Conservation (phyloP, 1,140 invertebrate species). For the Frieseomelitta varia region DNA sequence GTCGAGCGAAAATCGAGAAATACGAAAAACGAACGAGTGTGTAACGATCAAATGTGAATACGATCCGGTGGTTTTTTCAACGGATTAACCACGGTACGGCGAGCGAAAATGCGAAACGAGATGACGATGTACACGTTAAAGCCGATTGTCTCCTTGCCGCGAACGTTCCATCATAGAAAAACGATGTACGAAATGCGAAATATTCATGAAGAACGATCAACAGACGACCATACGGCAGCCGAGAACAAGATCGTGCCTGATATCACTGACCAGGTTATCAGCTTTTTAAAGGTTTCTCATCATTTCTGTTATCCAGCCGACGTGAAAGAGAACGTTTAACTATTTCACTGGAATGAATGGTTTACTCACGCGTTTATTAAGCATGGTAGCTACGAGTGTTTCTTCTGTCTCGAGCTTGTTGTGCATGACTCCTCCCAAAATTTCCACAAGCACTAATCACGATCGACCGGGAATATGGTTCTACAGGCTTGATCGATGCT, state of each 20-base stretch:
- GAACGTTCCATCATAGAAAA: slow-evolving; percentile 80
- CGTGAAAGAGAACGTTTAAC: not conserved
- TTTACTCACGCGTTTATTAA: slow-evolving; percentile 39
- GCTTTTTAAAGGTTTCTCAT: slow-evolving; percentile 86
- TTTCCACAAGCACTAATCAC: slow-evolving; percentile 78
- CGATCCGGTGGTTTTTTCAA: slow-evolving; percentile 20
- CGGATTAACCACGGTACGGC: not conserved
- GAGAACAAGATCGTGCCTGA: slow-evolving; percentile 81
- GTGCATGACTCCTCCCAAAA: slow-evolving; percentile 76
- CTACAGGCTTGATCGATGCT: slow-evolving; percentile 77
- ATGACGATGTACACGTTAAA: slow-evolving; percentile 83
- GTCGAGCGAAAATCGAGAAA: slow-evolving; percentile 44
- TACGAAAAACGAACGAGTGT: slow-evolving; percentile 47
- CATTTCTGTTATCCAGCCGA: slow-evolving; percentile 70
- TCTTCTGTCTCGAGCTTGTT: slow-evolving; percentile 58
- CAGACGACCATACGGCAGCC: slow-evolving; percentile 75
- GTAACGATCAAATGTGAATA: slow-evolving; percentile 32
- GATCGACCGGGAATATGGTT: slow-evolving; percentile 77
- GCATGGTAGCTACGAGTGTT: slow-evolving; percentile 65
- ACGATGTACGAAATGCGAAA: slow-evolving; percentile 87
- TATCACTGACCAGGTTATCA: slow-evolving; percentile 87
- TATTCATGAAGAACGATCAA: slow-evolving; percentile 78
- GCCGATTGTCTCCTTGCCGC: slow-evolving; percentile 81
- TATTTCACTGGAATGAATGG: slow-evolving; percentile 1
- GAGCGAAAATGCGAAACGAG: slow-evolving; percentile 38